A percentile compares a stretch with the other conserved stretches of the same genome.
phyloP scores from a whole-genome alignment of 2,113 vertebrate genomes.

The Reinhardtius hippoglossoides region DNA sequence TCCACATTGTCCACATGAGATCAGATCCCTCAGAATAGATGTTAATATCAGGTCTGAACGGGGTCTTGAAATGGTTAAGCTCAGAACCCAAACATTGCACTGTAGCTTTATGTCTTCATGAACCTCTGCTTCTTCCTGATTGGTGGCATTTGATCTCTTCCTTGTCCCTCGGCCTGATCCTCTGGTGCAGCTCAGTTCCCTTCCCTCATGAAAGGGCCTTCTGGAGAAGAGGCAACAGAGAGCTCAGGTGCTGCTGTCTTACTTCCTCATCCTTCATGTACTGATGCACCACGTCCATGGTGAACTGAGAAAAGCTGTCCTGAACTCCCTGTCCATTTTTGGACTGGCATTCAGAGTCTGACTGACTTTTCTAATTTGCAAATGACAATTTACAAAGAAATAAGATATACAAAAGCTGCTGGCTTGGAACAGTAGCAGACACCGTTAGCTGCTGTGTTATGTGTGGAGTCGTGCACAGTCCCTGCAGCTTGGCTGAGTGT shows the following conservation, averaged over 20 bases:
- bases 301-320: slow-evolving; percentile 96
- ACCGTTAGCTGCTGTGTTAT: background rate
- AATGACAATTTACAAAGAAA: slow-evolving; percentile 14
- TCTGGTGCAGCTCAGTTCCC: slow-evolving; percentile 76
- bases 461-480: background rate
- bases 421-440: background rate
- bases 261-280: slow-evolving; percentile 98
- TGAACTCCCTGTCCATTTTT: slow-evolving; percentile 85
- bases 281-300: slow-evolving; percentile 97
- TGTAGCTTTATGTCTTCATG: too few relatives aligned
- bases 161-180: too few relatives aligned
- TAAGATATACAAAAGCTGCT: background rate
- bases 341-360: slow-evolving; percentile 6
- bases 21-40: too few relatives aligned
- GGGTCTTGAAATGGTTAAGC: too few relatives aligned
- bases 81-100: too few relatives aligned
- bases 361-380: background rate
- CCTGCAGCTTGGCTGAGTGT: background rate
- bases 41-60: too few relatives aligned
- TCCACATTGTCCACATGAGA: too few relatives aligned
- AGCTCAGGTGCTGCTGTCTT: slow-evolving; percentile 62
- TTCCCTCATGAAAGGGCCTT: slow-evolving; percentile 91
- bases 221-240: slow-evolving; percentile 85
- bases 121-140: too few relatives aligned
- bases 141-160: too few relatives aligned